Conservation (phyloP, 2,113 vertebrate genomes). For the Symphodus melops region DNA sequence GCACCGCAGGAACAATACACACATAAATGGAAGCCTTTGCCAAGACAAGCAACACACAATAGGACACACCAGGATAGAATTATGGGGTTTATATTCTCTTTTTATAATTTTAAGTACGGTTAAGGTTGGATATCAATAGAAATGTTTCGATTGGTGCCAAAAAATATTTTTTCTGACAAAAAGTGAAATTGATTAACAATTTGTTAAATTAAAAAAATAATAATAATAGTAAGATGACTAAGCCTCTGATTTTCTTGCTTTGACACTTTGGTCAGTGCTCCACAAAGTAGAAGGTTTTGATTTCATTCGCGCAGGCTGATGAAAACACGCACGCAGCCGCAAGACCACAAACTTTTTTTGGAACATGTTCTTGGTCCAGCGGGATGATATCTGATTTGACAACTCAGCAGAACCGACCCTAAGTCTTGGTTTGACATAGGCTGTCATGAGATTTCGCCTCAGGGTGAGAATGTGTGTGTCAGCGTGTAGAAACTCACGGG, state of each 20-base stretch:
- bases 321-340: conserved; percentile 16
- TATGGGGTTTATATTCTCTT: conserved; percentile 22
- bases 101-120: conserved; percentile 8
- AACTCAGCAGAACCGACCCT: conserved; percentile 58
- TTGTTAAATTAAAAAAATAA: conserved; percentile 20
- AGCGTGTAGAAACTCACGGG: conserved; percentile 31
- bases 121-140: neutral
- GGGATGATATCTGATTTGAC: conserved; percentile 53
- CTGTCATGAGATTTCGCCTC: conserved; percentile 46
- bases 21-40: conserved; percentile 31
- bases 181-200: neutral
- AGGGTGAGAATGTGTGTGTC: conserved; percentile 50
- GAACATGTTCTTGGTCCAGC: conserved; percentile 31
- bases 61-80: conserved; percentile 31
- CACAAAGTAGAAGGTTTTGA: conserved; percentile 12
- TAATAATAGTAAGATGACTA: neutral
- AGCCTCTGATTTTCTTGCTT: neutral
- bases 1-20: conserved; percentile 46
- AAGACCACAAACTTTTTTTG: conserved; percentile 19
- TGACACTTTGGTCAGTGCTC: conserved; percentile 15
- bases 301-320: conserved; percentile 34
- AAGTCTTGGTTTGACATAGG: conserved; percentile 52
- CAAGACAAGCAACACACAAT: conserved; percentile 53
- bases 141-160: conserved; percentile 1
- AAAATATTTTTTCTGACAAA: neutral